Percentiles rank a stretch among this genome's conserved stretches.
These are phyloP conservation scores for Lasioglossum oenotherae DNA, from an alignment of 2,888 invertebrate species.

Conservation along the genomic window DNA sequence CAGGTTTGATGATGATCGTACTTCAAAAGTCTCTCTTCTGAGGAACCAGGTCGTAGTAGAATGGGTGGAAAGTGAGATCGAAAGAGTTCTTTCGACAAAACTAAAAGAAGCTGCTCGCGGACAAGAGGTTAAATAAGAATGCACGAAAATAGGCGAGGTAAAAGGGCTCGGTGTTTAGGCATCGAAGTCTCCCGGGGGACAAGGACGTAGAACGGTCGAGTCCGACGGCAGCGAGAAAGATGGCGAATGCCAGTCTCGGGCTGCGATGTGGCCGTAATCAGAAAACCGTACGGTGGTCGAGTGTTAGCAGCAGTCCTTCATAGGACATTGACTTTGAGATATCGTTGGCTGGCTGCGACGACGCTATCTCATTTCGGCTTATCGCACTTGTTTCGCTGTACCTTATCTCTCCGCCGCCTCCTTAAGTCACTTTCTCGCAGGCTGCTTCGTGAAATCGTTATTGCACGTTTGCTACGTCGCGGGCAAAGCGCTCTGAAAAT, in stretches of 20 bases:
- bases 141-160: background rate
- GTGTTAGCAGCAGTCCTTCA: conserved; percentile 79
- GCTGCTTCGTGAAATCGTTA: conserved; percentile 60
- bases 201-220: background rate
- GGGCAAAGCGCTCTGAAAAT: conserved; percentile 6
- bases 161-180: conserved; percentile 8
- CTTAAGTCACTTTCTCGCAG: conserved; percentile 68
- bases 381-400: conserved; percentile 80
- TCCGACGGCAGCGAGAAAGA: background rate
- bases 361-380: conserved; percentile 82
- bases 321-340: conserved; percentile 85
- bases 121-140: background rate
- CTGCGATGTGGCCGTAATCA: conserved; percentile 57
- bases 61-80: background rate
- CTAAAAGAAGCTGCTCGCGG: background rate
- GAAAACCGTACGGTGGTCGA: conserved; percentile 63
- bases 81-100: background rate
- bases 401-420: conserved; percentile 76
- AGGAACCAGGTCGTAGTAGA: background rate
- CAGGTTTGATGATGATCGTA: background rate
- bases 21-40: background rate
- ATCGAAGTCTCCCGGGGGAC: conserved; percentile 27
- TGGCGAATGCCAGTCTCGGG: conserved; percentile 13
- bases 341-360: conserved; percentile 78
- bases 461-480: conserved; percentile 6